Evolutionary conservation across 2,888 invertebrate genomes (phyloP).

Genomic region (Epinotia demarniana): DNA sequence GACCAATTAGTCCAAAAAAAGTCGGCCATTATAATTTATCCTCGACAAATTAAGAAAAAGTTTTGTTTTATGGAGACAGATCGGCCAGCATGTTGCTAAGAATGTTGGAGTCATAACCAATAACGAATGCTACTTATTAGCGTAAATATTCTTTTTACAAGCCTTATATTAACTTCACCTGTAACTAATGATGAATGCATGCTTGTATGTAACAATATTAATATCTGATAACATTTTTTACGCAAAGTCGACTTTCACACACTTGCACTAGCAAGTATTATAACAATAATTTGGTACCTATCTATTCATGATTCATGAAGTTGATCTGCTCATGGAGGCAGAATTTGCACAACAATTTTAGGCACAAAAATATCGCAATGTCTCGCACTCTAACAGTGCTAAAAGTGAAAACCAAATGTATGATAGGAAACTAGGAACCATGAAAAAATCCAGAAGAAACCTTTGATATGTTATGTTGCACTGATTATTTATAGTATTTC

Average conservation of each 20-base stretch:
- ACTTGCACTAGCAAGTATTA: background rate
- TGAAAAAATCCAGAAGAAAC: no score
- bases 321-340: no score
- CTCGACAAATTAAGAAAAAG: constrained; percentile 31
- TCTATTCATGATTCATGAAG: no score
- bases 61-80: constrained; percentile 7
- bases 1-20: constrained; percentile 41
- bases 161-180: background rate
- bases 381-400: no score
- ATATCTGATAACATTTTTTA: no score
- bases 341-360: no score
- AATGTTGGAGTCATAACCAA: background rate
- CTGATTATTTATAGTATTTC: background rate
- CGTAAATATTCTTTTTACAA: background rate
- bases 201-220: no score
- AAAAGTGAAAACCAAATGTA: no score
- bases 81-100: constrained; percentile 5
- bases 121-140: background rate
- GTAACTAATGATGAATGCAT: background rate
- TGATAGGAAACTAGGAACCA: no score
- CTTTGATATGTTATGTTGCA: no score
- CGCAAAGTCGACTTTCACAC: background rate
- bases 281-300: no score
- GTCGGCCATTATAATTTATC: constrained; percentile 15
- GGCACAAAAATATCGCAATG: no score